A percentile compares a stretch with the other conserved stretches of the same genome.
Evolutionary conservation across 2,797 vertebrate genomes (phyloP).

Genomic region (Lacerta bilineata): DNA sequence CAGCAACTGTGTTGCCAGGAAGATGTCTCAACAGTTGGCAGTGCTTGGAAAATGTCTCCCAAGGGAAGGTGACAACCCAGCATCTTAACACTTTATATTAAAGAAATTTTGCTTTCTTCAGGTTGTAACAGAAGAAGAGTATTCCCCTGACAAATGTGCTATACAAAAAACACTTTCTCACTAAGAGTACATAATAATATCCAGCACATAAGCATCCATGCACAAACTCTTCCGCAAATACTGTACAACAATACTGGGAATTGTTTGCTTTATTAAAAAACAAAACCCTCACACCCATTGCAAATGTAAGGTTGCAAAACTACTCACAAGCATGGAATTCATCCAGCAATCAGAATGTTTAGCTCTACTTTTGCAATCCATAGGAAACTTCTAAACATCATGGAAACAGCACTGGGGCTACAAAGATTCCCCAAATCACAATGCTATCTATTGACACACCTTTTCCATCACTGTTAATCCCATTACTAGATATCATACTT

Average conservation of each 20-base stretch:
- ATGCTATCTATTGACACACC: not conserved
- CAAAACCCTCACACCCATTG: not conserved
- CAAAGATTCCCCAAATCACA: not conserved
- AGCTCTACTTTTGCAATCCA: not conserved
- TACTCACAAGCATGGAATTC: not conserved
- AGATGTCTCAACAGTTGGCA: conserved; percentile 11
- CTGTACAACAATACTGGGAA: not conserved
- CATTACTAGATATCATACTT: not conserved
- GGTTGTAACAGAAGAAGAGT: not conserved
- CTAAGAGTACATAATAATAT: not conserved
- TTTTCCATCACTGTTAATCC: not conserved
- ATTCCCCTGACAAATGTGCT: not conserved
- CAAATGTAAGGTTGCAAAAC: not conserved
- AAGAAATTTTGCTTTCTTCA: not conserved
- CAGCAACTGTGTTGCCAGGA: conserved; percentile 28
- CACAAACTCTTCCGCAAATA: not conserved
- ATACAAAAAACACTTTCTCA: not conserved
- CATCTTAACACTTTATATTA: conserved; percentile 1
- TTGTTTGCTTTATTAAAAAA: not conserved
- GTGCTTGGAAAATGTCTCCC: conserved; percentile 8
- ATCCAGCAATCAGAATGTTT: conserved; percentile 1
- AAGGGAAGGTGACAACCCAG: conserved; percentile 13
- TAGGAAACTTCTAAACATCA: not conserved
- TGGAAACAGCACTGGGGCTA: not conserved
- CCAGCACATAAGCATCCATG: not conserved